Percentiles rank a stretch among this genome's conserved stretches.
Conservation (phyloP, 2,888 invertebrate genomes). For the Ecdyonurus torrentis region DNA sequence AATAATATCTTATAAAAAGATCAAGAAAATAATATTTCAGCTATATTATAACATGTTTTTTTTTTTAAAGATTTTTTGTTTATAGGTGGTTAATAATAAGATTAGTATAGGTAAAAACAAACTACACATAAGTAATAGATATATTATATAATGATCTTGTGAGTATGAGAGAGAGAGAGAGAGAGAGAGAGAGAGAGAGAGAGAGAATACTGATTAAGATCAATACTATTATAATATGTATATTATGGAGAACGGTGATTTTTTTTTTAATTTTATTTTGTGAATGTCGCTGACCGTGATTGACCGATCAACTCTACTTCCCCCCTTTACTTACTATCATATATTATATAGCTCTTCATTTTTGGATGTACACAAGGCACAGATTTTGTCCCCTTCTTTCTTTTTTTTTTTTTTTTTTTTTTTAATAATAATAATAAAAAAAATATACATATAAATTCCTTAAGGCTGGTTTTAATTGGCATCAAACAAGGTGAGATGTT, state of each 20-base stretch:
- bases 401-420: too few relatives aligned
- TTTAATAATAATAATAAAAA: too few relatives aligned
- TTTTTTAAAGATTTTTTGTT: background rate
- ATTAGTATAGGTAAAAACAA: background rate
- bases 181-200: background rate
- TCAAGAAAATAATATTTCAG: too few relatives aligned
- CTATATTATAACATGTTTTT: too few relatives aligned
- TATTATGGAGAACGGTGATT: background rate
- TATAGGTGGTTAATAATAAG: background rate
- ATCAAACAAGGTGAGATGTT: background rate
- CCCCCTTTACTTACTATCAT: background rate
- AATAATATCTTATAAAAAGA: too few relatives aligned
- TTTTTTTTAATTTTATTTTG: background rate
- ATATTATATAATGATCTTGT: too few relatives aligned
- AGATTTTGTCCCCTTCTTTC: slow-evolving; percentile 3
- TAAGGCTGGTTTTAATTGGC: background rate
- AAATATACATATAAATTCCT: background rate
- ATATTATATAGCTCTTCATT: too few relatives aligned
- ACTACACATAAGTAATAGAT: background rate
- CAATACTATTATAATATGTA: background rate
- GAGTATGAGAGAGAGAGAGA: background rate
- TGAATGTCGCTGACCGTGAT: slow-evolving; percentile 1
- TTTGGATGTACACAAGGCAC: too few relatives aligned
- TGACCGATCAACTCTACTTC: background rate
- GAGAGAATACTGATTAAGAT: background rate